Conservation (phyloP, 1,140 invertebrate species). For the Platorchestia sp. region DNA sequence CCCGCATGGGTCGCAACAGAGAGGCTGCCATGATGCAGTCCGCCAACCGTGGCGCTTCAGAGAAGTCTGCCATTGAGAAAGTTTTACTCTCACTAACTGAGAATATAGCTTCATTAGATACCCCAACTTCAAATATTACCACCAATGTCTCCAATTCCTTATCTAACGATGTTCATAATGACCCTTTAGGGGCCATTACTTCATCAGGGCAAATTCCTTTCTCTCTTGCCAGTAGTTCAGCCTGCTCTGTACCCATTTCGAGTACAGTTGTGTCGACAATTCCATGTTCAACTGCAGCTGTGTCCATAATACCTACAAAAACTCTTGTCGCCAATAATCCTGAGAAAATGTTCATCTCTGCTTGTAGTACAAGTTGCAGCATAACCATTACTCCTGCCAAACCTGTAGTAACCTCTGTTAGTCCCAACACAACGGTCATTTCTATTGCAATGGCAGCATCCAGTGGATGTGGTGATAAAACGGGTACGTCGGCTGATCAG, state of each 20-base stretch:
- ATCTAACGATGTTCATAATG: neutral
- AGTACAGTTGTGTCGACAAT: neutral
- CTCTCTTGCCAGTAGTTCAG: neutral
- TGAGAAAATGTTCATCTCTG: too few species aligned
- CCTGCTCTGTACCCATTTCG: neutral
- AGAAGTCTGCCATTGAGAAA: constrained; percentile 42
- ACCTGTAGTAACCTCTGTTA: neutral
- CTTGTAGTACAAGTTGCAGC: neutral
- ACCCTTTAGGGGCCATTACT: neutral
- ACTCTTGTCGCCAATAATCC: neutral
- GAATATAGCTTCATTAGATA: constrained; percentile 13
- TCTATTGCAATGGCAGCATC: constrained; percentile 39
- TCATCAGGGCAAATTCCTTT: neutral
- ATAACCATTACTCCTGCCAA: neutral
- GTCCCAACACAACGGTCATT: constrained; percentile 25
- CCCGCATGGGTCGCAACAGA: constrained; percentile 30
- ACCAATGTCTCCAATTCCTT: neutral
- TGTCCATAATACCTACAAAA: neutral
- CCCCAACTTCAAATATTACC: neutral
- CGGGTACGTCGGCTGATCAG: neutral
- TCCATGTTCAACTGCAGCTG: constrained; percentile 21
- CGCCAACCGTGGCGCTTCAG: neutral
- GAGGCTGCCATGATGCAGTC: constrained; percentile 1
- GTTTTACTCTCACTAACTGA: constrained; percentile 37
- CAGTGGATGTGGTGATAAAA: neutral